A percentile compares a stretch with the other conserved stretches of the same genome.
phyloP scores from a whole-genome alignment of 2,113 vertebrate species.

The Riparia riparia region DNA sequence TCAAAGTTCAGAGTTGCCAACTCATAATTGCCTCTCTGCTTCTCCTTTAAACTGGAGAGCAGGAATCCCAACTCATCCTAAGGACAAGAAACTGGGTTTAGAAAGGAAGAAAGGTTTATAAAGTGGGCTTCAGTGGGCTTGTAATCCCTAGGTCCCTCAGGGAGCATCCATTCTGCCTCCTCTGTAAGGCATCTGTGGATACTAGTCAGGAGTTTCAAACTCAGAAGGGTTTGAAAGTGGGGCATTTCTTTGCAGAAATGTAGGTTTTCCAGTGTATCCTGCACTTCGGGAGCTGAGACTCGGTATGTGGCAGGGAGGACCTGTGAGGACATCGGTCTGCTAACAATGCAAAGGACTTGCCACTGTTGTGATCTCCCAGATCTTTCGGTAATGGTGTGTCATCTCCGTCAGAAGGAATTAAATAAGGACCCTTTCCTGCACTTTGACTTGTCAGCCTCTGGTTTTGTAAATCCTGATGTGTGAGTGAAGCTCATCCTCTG shows the following conservation, averaged over 20 bases:
- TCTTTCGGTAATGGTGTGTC: slow-evolving; percentile 41
- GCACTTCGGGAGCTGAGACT: slow-evolving; percentile 54
- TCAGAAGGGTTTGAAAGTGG: slow-evolving; percentile 17
- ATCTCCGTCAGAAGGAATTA: background rate
- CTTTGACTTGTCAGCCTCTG: slow-evolving; percentile 57
- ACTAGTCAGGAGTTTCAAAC: slow-evolving; percentile 7
- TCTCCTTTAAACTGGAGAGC: slow-evolving; percentile 48
- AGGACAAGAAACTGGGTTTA: slow-evolving; percentile 49
- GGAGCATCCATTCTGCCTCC: slow-evolving; percentile 52
- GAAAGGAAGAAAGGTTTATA: slow-evolving; percentile 15
- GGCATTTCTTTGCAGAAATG: slow-evolving; percentile 53
- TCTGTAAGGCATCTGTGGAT: background rate
- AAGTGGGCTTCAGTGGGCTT: slow-evolving; percentile 7
- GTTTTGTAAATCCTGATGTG: slow-evolving; percentile 6
- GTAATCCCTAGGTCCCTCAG: slow-evolving; percentile 3
- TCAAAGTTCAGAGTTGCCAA: slow-evolving; percentile 64
- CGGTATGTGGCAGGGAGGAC: background rate
- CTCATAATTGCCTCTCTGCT: slow-evolving; percentile 47
- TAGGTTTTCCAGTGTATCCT: slow-evolving; percentile 22
- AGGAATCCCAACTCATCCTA: slow-evolving; percentile 23
- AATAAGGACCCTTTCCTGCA: slow-evolving; percentile 33
- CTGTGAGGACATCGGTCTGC: slow-evolving; percentile 4
- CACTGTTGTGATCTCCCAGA: slow-evolving; percentile 18
- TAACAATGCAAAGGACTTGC: background rate
- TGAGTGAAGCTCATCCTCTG: slow-evolving; percentile 51